Base-by-base conservation (phyloP, 2,797 vertebrate species). In the Pseudopleuronectes americanus region DNA sequence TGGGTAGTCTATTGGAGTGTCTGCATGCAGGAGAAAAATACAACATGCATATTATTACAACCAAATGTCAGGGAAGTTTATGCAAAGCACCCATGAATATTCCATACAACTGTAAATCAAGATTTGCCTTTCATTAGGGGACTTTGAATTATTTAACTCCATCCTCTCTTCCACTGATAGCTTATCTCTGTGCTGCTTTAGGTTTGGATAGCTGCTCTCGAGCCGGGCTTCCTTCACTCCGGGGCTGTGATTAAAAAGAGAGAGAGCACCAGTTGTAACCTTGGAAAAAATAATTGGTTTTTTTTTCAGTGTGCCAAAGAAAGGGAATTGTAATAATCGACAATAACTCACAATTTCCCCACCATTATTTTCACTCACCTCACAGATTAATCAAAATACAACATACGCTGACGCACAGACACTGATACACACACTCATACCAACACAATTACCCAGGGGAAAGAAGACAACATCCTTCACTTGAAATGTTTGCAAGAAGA, bases 261-360 rank as follows among this genome's bases (percentile, higher is more conserved):
- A 78, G 71, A 19, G 55, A 81, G 79, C 13, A 23, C 75, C 59
- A 68, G 77, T 65, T 31, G 74, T 78, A 89, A 85, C 86, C 85
- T 84, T 81, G 86, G 68, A 87, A 89, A 89, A 89, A 82, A 84
- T 89, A 87, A 90, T 89, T 90, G 79, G 83, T 67, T 80, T 81
- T 83, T 90, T 90, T 90, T 89, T 87, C 86, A 86, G 71, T 8
- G 66, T 58, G 79, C 54, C 74, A 82, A 72, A 84, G 84, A 77
- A 81, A 79, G 71, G 72, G 77, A 88, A 83, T 82, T 61, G 79
- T 79, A 87, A 89, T 87, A 77, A 88, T 90, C 76, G 83, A 53
- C 78, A 81, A 76, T 64, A 75, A 47, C 74, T 86, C 75, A 70
- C 66, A 75, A 75, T 83, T 80, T 79, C 23, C 23, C 31, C 41